phyloP scores from a whole-genome alignment of 2,113 vertebrate genomes.

The Ageneiosus marmoratus region DNA sequence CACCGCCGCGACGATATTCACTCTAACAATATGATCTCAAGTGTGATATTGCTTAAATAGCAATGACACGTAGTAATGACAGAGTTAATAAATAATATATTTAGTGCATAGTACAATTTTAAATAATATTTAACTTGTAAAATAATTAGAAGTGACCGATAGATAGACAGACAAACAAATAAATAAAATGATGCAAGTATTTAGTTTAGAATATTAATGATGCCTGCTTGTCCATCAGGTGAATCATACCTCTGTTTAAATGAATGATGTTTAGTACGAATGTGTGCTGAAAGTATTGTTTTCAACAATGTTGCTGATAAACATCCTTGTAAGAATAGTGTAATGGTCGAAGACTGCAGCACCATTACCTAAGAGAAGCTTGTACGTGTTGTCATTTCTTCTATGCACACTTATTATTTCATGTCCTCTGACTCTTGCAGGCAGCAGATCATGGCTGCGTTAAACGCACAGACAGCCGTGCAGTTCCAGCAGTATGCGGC shows the following conservation, averaged over 20 bases:
- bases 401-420: not conserved
- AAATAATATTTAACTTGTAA: too few relatives aligned
- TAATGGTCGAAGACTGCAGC: not conserved
- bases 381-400: not conserved
- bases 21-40: too few relatives aligned
- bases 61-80: not conserved
- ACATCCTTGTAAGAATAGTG: not conserved
- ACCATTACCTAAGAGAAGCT: not conserved
- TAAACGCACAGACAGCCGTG: constrained; percentile 95
- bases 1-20: too few relatives aligned
- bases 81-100: too few relatives aligned
- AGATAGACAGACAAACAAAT: too few relatives aligned
- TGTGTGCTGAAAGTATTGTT: not conserved
- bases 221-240: not conserved
- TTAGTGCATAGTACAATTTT: too few relatives aligned
- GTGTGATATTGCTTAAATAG: too few relatives aligned
- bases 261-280: not conserved
- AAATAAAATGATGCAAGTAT: too few relatives aligned
- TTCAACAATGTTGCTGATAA: not conserved
- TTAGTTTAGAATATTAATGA: not conserved
- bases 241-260: not conserved
- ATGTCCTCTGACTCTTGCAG: constrained; percentile 61
- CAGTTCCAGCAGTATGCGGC: constrained; percentile 99
- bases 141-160: too few relatives aligned
- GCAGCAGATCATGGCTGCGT: constrained; percentile 97